Percentiles rank a stretch among this genome's conserved stretches.
Conservation (phyloP, 1,140 invertebrate genomes). For the Pseudomyrmex dendroicus region DNA sequence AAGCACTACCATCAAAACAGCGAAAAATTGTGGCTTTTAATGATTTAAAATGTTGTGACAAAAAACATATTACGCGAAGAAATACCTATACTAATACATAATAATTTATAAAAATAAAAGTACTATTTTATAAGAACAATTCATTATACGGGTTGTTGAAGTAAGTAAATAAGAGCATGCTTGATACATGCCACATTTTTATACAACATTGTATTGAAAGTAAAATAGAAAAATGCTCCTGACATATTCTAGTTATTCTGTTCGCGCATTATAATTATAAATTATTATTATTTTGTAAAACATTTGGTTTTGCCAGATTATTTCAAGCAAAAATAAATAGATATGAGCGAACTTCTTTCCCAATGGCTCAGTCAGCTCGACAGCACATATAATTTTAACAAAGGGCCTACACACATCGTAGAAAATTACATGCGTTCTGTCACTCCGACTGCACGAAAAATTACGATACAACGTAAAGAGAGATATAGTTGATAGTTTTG, state of each 20-base stretch:
- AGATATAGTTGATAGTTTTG: constrained; percentile 45
- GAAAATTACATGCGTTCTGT: constrained; percentile 36
- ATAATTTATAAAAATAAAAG: constrained; percentile 5
- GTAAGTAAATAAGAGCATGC: constrained; percentile 32
- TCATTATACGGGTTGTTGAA: constrained; percentile 45
- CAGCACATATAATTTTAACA: constrained; percentile 11
- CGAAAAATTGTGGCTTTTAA: constrained; percentile 48
- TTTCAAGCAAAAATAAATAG: background rate
- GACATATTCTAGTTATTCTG: background rate
- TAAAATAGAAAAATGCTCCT: constrained; percentile 10
- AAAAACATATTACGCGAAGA: constrained; percentile 2
- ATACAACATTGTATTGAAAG: constrained; percentile 49
- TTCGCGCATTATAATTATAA: background rate
- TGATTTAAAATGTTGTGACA: constrained; percentile 23
- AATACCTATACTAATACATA: background rate
- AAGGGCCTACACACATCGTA: constrained; percentile 63
- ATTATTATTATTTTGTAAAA: background rate
- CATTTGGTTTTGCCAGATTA: background rate
- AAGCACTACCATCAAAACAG: constrained; percentile 23
- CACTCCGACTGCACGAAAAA: constrained; percentile 35
- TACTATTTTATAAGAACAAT: constrained; percentile 53
- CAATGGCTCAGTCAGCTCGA: constrained; percentile 46
- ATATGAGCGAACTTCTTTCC: constrained; percentile 28
- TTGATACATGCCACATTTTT: constrained; percentile 50
- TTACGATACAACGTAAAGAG: constrained; percentile 35